Conservation (phyloP, 1,140 invertebrate genomes). For the Homarus americanus region DNA sequence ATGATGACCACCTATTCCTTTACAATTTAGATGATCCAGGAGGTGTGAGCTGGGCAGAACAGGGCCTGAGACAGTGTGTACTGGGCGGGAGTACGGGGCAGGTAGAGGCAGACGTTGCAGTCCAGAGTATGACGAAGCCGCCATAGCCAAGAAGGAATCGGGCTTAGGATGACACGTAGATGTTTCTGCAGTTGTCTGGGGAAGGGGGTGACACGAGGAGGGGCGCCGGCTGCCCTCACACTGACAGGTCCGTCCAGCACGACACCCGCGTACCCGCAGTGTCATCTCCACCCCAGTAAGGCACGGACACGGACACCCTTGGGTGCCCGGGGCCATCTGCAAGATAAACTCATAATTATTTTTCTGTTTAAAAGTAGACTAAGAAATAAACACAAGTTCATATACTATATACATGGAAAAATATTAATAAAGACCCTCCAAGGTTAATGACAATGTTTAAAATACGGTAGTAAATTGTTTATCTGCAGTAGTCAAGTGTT, state of each 20-base stretch:
- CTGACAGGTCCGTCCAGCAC: not conserved
- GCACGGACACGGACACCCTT: conserved; percentile 66
- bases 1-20: not conserved
- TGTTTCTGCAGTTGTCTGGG: not conserved
- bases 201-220: not conserved
- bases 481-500: too few relatives aligned
- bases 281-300: conserved; percentile 67
- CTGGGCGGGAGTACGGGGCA: conserved; percentile 15
- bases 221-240: conserved; percentile 21
- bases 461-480: too few relatives aligned
- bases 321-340: conserved; percentile 62
- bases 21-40: conserved; percentile 43
- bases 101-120: conserved; percentile 10
- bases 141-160: conserved; percentile 36
- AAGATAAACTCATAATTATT: not conserved
- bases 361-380: not conserved
- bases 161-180: conserved; percentile 27
- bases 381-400: not conserved
- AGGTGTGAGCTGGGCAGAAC: conserved; percentile 62
- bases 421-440: not conserved
- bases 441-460: not conserved
- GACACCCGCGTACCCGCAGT: conserved; percentile 50
- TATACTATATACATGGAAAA: too few relatives aligned
- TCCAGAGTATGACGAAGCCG: conserved; percentile 23
- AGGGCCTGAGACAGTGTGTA: conserved; percentile 10